Evolutionary conservation across 2,888 invertebrate genomes (phyloP), one percentile per base, ranked within the genome.

Genomic region (Netelia fuscicornis): DNA sequence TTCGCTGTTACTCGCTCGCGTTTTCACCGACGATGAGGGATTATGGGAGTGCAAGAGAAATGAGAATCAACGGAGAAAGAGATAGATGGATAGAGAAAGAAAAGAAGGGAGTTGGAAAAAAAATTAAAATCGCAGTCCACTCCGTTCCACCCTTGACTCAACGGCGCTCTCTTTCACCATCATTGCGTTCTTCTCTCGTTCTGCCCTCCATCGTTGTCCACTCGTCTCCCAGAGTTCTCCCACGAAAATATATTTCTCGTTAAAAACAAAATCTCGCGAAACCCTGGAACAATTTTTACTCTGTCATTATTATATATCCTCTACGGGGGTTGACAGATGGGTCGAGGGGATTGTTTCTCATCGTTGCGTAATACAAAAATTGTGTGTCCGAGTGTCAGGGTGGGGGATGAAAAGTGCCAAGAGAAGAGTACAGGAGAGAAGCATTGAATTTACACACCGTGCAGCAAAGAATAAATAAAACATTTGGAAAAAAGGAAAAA

Each of bases 91-190:
- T 23, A 20, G 25, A 71, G 60, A 56, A 37, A 71, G 68, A 65
- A 62, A 71, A 70, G 44, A 70, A 75, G 72, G 75, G 30, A 56
- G 54, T 58, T 74, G 76, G 70, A 70, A 85, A 70, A 86, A 86
- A 85, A 83, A 86, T 83, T 74, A 81, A 80, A 86, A 84, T 86
- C 79, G 81, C 62, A 67, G 75, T 79, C 86, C 79, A 81, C 82
- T 80, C 82, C 17, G 56, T 79, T 82, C 70, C 11, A 77, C 75
- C 71, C 82, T 85, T 64, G 62, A 77, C 68, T 71, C 71, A 37
- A 37, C 37, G 6, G 6, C 56, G 25, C 44, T 20, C 76, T 81
- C 68, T 60, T 65, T 58, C 68, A 71, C 67, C 58, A 48, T 52
- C 42, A 20, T 54, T 58, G 20, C 5, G 30, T 54, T 54, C 68